phyloP scores from a whole-genome alignment of 2,888 invertebrate genomes.

The Metallyticus violacea region DNA sequence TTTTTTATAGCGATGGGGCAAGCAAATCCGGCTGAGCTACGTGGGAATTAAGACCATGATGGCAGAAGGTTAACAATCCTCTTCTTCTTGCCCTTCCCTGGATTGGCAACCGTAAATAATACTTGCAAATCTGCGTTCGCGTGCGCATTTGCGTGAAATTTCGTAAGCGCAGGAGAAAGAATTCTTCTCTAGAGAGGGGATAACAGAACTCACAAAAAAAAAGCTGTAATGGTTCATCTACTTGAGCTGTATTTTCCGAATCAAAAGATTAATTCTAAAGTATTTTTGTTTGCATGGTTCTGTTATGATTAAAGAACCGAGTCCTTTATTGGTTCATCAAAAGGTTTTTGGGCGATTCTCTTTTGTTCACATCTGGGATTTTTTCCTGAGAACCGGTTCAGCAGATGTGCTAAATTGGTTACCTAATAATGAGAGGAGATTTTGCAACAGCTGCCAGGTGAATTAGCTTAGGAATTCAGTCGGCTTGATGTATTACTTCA shows the following conservation, averaged over 20 bases:
- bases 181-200: too few species aligned
- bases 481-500: not conserved
- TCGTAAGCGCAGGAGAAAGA: not conserved
- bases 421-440: not conserved
- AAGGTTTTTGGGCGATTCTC: not conserved
- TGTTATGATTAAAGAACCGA: too few species aligned
- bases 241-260: too few species aligned
- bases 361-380: not conserved
- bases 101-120: not conserved
- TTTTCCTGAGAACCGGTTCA: not conserved
- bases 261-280: too few species aligned
- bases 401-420: not conserved
- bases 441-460: not conserved
- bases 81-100: not conserved
- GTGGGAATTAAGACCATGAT: not conserved
- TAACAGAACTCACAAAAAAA: too few species aligned
- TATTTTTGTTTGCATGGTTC: too few species aligned
- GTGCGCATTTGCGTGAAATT: not conserved
- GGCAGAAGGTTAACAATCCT: too few species aligned
- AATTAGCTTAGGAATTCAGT: not conserved
- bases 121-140: not conserved
- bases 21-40: conserved; percentile 1
- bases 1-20: not conserved
- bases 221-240: too few species aligned
- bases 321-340: too few species aligned